These are phyloP conservation scores for Drosophila subobscura DNA, from an alignment of 1,140 invertebrate species.

Conservation along the genomic window DNA sequence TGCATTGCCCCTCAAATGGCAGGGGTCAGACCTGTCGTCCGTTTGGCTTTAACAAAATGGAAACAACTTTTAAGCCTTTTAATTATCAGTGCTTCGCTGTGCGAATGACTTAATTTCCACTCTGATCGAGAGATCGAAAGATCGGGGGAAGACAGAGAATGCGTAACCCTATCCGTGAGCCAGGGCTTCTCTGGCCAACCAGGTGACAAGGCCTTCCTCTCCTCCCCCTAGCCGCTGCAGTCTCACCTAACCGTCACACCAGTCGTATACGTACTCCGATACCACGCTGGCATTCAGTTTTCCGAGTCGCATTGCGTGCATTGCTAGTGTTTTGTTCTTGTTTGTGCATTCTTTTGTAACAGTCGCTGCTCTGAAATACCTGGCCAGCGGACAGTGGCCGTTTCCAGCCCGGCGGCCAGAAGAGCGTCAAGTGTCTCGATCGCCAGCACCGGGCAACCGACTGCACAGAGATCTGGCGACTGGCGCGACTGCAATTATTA, in stretches of 20 bases:
- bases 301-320: conserved; percentile 52
- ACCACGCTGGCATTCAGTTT: conserved; percentile 31
- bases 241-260: conserved; percentile 46
- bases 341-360: conserved; percentile 71
- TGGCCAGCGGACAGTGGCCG: conserved; percentile 27
- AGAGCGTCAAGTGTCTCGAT: conserved; percentile 68
- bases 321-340: conserved; percentile 67
- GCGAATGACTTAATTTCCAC: conserved; percentile 39
- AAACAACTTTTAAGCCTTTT: conserved; percentile 11
- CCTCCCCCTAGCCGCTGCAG: conserved; percentile 3
- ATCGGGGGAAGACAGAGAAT: conserved; percentile 8
- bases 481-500: conserved; percentile 46
- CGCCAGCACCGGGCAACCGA: conserved; percentile 13
- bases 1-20: conserved; percentile 63
- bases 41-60: not conserved
- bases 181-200: conserved; percentile 35
- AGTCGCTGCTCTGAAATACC: conserved; percentile 53
- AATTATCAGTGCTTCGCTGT: conserved; percentile 2
- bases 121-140: not conserved
- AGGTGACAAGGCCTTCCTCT: conserved; percentile 59
- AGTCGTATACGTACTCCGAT: conserved; percentile 60
- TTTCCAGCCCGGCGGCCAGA: conserved; percentile 16
- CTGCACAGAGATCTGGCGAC: conserved; percentile 19
- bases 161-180: conserved; percentile 43
- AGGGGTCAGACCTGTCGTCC: conserved; percentile 50